Evolutionary conservation across 2,888 invertebrate species (phyloP).

Genomic region (Marasmarcha lunaedactyla): DNA sequence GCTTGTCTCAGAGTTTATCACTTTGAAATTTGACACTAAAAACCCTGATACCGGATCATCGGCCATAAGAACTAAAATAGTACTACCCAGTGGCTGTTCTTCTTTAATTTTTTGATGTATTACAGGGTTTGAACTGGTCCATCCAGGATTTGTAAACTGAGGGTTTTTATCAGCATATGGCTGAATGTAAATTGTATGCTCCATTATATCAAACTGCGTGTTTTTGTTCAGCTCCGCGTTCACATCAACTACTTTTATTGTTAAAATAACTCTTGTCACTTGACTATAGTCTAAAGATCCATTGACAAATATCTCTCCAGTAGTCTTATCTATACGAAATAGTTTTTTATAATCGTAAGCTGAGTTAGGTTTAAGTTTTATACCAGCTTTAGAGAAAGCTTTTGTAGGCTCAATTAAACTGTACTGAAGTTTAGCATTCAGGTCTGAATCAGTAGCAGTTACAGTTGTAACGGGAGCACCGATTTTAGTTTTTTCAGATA

Average conservation of each 20-base stretch:
- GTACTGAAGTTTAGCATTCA: constrained; percentile 76
- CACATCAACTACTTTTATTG: constrained; percentile 75
- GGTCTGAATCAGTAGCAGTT: constrained; percentile 78
- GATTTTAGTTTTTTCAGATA: constrained; percentile 76
- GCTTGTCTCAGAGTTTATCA: constrained; percentile 66
- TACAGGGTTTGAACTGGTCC: constrained; percentile 77
- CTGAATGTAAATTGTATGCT: constrained; percentile 82
- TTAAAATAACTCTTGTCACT: constrained; percentile 80
- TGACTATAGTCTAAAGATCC: constrained; percentile 78
- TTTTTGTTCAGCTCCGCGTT: constrained; percentile 77
- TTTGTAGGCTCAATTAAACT: constrained; percentile 75
- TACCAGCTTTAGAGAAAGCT: constrained; percentile 82
- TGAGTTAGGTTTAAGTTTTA: constrained; percentile 72
- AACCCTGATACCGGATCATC: constrained; percentile 78
- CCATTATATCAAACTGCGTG: constrained; percentile 73
- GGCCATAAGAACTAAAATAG: constrained; percentile 75
- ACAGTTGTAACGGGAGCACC: constrained; percentile 75
- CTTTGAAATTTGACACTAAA: constrained; percentile 71
- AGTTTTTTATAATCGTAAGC: constrained; percentile 74
- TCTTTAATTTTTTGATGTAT: constrained; percentile 78
- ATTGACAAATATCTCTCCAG: constrained; percentile 77
- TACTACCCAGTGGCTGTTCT: constrained; percentile 81
- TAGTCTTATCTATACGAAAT: constrained; percentile 77
- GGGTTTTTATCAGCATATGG: constrained; percentile 83
- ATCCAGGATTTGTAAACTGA: constrained; percentile 77